Base-by-base conservation (phyloP, 2,113 vertebrate species). In the Petaurus breviceps region DNA sequence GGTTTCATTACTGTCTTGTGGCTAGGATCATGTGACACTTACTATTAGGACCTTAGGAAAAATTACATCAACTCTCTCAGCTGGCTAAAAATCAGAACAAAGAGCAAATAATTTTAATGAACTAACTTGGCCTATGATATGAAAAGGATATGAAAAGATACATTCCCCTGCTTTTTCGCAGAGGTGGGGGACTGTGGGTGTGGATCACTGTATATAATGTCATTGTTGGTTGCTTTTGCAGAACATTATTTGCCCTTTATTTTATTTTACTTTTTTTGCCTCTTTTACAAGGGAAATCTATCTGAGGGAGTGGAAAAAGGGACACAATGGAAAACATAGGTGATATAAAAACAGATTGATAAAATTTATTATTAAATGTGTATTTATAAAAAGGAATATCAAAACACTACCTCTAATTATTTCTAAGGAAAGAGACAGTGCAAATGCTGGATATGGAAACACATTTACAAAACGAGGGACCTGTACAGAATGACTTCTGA, bases 111-210 rank as follows among this genome's bases (percentile, higher is more conserved):
- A 55, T n/a, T n/a, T 6, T 77, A 77, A n/a, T 77, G 68, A 37
- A 0, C 6, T 22, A 77, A n/a, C 7, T n/a, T n/a, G 68, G 16
- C 14, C 1, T 2, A 37, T 1, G n/a, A n/a, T n/a, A n/a, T n/a
- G n/a, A n/a, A n/a, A n/a, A n/a, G n/a, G 4, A 77, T n/a, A n/a
- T 68, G 14, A 77, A 19, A 77, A 77, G 3, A 22, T 19, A 68
- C 9, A 19, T 77, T 77, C 5, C 37, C 16, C 16, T n/a, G 37
- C 68, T 77, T 77, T 2, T 77, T n/a, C n/a, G 37, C 61, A 37
- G 37, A 77, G 14, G 28, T 61, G 11, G 28, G 57, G 28, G 28
- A 31, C 57, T n/a, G n/a, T 77, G 68, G 37, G 12, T n/a, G 11
- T 37, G 0, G 37, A 19, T 7, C 68, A 16, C 31, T 68, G 31